phyloP scores from a whole-genome alignment of 2,888 invertebrate genomes.

The Megastigmus dorsalis region DNA sequence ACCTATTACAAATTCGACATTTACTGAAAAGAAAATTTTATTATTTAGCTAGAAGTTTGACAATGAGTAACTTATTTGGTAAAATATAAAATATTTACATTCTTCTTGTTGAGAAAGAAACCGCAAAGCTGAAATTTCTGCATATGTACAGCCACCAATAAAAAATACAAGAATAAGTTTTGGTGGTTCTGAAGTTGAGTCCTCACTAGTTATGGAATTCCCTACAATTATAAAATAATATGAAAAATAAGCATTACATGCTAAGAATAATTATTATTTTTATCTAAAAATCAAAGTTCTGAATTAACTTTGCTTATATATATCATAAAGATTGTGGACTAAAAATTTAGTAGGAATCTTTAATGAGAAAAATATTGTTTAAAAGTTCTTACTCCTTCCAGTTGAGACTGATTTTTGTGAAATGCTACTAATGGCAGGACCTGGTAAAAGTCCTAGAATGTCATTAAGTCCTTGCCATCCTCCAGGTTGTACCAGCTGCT shows the following conservation, averaged over 20 bases:
- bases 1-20: conserved; percentile 91
- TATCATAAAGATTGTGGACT: neutral
- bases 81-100: conserved; percentile 66
- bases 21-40: conserved; percentile 74
- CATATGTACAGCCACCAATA: conserved; percentile 97
- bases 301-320: neutral
- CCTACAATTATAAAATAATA: conserved; percentile 63
- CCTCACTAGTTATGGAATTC: conserved; percentile 73
- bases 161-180: conserved; percentile 93
- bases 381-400: conserved; percentile 58
- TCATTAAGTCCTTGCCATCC: conserved; percentile 90
- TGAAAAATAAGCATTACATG: neutral
- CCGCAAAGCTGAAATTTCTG: conserved; percentile 89
- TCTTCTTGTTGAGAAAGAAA: conserved; percentile 86
- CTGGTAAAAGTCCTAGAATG: conserved; percentile 88
- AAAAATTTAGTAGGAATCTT: neutral
- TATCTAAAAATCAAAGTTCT: neutral
- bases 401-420: conserved; percentile 55
- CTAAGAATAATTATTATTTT: conserved; percentile 79
- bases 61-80: neutral
- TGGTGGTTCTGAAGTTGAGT: conserved; percentile 76
- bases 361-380: neutral
- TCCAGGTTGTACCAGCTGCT: conserved; percentile 84
- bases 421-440: conserved; percentile 77
- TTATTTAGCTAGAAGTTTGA: no score